phyloP scores from a whole-genome alignment of 2,113 vertebrate genomes.

The Empidonax alnorum region DNA sequence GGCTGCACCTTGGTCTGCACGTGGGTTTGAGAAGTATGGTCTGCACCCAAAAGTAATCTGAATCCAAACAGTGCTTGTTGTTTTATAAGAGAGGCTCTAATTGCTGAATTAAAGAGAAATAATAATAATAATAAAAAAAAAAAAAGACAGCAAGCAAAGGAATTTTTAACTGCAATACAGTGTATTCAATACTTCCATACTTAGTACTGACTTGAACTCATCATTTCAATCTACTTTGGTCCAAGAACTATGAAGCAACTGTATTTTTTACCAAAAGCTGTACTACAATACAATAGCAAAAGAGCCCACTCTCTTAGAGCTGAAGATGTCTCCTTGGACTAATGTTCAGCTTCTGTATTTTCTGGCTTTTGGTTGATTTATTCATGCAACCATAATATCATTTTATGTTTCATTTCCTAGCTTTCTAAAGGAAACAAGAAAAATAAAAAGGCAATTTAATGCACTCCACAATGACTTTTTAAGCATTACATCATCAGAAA shows the following conservation, averaged over 20 bases:
- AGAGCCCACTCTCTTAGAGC: background rate
- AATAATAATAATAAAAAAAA: background rate
- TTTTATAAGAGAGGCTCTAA: background rate
- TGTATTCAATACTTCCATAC: background rate
- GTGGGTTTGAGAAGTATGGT: background rate
- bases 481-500: constrained; percentile 59
- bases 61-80: background rate
- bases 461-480: constrained; percentile 33
- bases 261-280: background rate
- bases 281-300: background rate
- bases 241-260: background rate
- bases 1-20: background rate
- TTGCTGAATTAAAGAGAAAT: background rate
- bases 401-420: constrained; percentile 48
- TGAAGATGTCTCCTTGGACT: constrained; percentile 28
- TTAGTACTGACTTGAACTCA: background rate
- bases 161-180: background rate
- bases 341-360: constrained; percentile 26
- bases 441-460: constrained; percentile 30
- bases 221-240: background rate
- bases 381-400: constrained; percentile 7
- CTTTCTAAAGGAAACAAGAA: constrained; percentile 39
- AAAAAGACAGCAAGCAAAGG: background rate
- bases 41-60: background rate
- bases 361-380: constrained; percentile 22